Conservation (phyloP, 2,113 vertebrate genomes). For the Fulmarus glacialis region DNA sequence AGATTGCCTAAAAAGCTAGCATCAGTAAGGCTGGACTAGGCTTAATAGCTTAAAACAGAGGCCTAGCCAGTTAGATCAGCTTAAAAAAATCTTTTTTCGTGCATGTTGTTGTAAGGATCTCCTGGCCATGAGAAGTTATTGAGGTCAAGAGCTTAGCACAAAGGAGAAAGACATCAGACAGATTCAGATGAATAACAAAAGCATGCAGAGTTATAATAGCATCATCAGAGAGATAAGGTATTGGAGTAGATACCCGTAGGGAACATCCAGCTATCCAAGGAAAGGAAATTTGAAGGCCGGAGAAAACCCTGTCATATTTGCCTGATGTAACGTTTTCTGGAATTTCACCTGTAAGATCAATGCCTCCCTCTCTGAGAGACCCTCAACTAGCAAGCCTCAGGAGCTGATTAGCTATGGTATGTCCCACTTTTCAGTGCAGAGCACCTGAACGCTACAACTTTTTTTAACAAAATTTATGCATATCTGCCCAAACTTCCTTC, state of each 20-base stretch:
- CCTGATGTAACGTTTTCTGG: not conserved
- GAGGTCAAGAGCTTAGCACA: not conserved
- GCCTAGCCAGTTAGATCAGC: not conserved
- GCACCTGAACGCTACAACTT: rapidly evolving
- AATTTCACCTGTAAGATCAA: not conserved
- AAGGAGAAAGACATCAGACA: not conserved
- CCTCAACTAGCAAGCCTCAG: not conserved
- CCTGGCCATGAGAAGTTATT: not conserved
- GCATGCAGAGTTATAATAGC: not conserved
- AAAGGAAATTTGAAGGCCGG: not conserved
- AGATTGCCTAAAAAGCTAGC: not conserved
- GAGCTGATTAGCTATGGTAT: not conserved
- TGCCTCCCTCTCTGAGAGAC: not conserved
- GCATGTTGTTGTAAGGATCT: not conserved
- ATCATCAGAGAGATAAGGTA: not conserved
- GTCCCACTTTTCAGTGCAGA: not conserved
- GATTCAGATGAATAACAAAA: not conserved
- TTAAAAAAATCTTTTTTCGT: not conserved
- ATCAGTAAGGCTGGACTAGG: not conserved
- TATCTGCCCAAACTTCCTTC: not conserved
- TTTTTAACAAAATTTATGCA: not conserved
- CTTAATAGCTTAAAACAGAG: not conserved
- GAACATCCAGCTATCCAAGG: not conserved
- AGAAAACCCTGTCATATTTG: not conserved
- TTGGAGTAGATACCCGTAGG: not conserved